Percentiles rank a stretch among this genome's conserved stretches.
phyloP scores from a whole-genome alignment of 1,140 invertebrate genomes.

The Diuraphis noxia region DNA sequence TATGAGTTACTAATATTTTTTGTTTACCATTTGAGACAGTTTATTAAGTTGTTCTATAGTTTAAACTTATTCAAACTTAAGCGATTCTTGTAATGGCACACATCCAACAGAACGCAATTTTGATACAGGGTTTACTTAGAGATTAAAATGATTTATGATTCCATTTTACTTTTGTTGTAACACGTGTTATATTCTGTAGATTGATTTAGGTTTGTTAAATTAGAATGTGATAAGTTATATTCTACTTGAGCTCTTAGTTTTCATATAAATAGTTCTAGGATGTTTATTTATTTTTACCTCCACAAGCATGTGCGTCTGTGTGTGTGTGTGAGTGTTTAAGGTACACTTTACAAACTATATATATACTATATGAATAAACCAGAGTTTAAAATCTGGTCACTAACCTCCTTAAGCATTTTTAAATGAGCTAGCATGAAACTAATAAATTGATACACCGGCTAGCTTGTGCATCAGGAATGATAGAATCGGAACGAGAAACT shows the following conservation, averaged over 20 bases:
- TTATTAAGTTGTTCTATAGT: not conserved
- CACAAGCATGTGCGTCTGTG: no score
- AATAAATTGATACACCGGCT: not conserved
- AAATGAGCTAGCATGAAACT: not conserved
- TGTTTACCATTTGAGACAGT: not conserved
- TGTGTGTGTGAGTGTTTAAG: not conserved
- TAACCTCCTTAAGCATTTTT: not conserved
- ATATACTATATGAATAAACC: not conserved
- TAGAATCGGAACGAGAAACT: not conserved
- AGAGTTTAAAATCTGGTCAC: not conserved
- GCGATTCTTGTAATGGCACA: not conserved
- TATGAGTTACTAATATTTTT: not conserved
- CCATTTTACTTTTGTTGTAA: not conserved
- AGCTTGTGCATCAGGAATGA: not conserved
- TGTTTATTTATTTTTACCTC: not conserved
- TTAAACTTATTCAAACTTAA: slow-evolving; percentile 22
- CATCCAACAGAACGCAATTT: not conserved
- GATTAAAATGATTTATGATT: slow-evolving; percentile 31
- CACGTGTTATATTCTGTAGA: not conserved
- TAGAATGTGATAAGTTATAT: not conserved
- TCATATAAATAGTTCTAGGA: not conserved
- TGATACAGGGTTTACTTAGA: not conserved
- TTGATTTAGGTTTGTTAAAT: not conserved
- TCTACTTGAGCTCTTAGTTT: not conserved
- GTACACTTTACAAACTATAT: not conserved